A percentile compares a stretch with the other conserved stretches of the same genome.
These are phyloP conservation scores for Scomber scombrus DNA, from an alignment of 2,113 vertebrate genomes.

Conservation along the genomic window DNA sequence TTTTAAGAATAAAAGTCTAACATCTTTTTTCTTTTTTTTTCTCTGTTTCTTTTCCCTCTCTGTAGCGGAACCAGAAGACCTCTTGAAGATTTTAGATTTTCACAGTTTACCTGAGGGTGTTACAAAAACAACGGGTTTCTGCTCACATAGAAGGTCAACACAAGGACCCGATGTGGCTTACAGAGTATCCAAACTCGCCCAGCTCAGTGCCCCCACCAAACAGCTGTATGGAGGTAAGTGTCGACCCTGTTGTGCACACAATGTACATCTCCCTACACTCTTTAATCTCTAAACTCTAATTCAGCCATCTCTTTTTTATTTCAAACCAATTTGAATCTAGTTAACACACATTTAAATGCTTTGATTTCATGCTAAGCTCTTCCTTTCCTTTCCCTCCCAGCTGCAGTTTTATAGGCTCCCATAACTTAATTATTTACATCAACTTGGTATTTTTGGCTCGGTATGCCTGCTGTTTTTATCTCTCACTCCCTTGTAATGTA, in stretches of 20 bases:
- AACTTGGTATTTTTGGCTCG: slow-evolving; percentile 2
- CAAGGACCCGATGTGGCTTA: slow-evolving; percentile 94
- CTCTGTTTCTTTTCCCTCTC: slow-evolving; percentile 28
- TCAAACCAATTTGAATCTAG: not conserved
- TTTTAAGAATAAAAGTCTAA: slow-evolving; percentile 16
- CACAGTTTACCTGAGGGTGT: slow-evolving; percentile 95
- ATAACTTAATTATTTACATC: slow-evolving; percentile 42
- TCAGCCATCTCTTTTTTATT: too few species aligned
- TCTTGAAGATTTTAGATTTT: slow-evolving; percentile 98
- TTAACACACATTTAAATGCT: not conserved
- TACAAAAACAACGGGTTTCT: slow-evolving; percentile 93
- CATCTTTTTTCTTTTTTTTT: slow-evolving; percentile 28
- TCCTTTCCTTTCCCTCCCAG: not conserved
- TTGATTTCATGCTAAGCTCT: not conserved
- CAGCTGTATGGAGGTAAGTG: slow-evolving; percentile 92
- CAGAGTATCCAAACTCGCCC: slow-evolving; percentile 93
- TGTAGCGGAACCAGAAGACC: slow-evolving; percentile 92
- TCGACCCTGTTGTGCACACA: not conserved
- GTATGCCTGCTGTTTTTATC: not conserved
- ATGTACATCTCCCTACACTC: too few species aligned
- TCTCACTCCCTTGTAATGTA: not conserved
- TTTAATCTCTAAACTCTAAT: too few species aligned
- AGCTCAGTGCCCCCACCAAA: slow-evolving; percentile 96
- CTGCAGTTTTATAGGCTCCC: slow-evolving; percentile 29
- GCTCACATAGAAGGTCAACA: slow-evolving; percentile 90